Conservation (phyloP, 92 coral and sea anemone species). For the Palythoa grandis region DNA sequence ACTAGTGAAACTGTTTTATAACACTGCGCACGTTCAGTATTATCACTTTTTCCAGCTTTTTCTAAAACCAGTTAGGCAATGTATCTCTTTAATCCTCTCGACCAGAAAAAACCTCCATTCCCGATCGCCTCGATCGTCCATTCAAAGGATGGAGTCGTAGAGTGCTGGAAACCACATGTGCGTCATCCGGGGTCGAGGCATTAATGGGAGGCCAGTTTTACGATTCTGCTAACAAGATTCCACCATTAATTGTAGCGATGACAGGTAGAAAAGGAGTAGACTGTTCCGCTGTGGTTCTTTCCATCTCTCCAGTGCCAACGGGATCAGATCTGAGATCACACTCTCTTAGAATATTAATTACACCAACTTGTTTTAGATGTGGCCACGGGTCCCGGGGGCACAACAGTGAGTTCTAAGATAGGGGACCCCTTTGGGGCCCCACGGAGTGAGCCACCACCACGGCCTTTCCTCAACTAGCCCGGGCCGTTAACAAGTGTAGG, state of each 20-base stretch:
- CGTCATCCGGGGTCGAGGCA: background rate
- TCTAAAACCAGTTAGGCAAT: background rate
- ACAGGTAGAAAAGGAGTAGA: background rate
- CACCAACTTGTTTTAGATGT: slow-evolving; percentile 1
- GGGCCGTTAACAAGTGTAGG: slow-evolving; percentile 78
- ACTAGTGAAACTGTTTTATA: background rate
- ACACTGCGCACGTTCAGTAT: background rate
- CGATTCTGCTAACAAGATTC: background rate
- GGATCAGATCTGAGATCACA: background rate
- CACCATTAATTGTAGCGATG: background rate
- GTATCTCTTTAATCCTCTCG: background rate
- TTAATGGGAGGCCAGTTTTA: background rate
- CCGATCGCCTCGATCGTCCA: background rate
- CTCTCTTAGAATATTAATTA: background rate
- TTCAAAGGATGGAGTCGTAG: no score
- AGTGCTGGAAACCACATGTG: background rate
- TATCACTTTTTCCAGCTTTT: background rate
- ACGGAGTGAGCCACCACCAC: slow-evolving; percentile 7
- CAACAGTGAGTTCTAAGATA: background rate
- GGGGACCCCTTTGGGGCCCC: background rate
- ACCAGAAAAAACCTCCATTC: background rate
- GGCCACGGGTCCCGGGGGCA: background rate
- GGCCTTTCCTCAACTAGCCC: slow-evolving; percentile 42
- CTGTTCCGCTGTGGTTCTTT: background rate
- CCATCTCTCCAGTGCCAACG: background rate